Evolutionary conservation across 2,797 vertebrate genomes (phyloP), one percentile per base, ranked within the genome.

Genomic region (Schizopygopsis pylzovi): DNA sequence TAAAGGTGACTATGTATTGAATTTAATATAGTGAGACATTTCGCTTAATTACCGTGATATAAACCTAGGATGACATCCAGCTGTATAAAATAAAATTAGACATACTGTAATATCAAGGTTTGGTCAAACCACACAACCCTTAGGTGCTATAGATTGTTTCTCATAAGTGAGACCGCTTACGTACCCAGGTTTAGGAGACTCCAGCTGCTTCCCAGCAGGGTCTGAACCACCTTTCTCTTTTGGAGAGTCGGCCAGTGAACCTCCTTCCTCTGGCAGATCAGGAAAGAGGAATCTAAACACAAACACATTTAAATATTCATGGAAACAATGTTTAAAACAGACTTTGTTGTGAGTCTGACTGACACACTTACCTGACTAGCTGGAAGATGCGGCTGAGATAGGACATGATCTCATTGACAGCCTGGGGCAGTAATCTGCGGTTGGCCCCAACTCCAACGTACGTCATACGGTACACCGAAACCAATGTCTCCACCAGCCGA

Each of bases 361-460:
- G 12, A 45, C 25, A n/a, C 49, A 41, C 16, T 84, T 92, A 98
- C 98, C 96, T 96, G 92, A 99, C 96, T 25, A 99, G 94, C 52
- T 97, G 96, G 93, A 98, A 99, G 93, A 99, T 97, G 89, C 97
- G 95, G 88, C 92, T 95, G 90, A 99, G 96, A 93, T 99, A 99
- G 80, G 98, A 99, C 92, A 98, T 97, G 88, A 99, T 98, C 94
- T 99, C 98, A 82, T 94, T 96, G 25, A 99, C 97, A 0, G 98
- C 98, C 92, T 99, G 97, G 79, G 94, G 97, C 77, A 99, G 93
- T 49, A 99, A 93, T 1, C 98, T 95, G 0, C 98, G 96, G 89
- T 98, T 99, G 45, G 98, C 98, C 43, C 98, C 98, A 0, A 99
- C 98, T 2, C 98, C 98, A 85, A 99, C 97, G 0, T 98, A 99